These are phyloP conservation scores for Antheraea yamamai DNA, from an alignment of 2,888 invertebrate species.

Conservation along the genomic window DNA sequence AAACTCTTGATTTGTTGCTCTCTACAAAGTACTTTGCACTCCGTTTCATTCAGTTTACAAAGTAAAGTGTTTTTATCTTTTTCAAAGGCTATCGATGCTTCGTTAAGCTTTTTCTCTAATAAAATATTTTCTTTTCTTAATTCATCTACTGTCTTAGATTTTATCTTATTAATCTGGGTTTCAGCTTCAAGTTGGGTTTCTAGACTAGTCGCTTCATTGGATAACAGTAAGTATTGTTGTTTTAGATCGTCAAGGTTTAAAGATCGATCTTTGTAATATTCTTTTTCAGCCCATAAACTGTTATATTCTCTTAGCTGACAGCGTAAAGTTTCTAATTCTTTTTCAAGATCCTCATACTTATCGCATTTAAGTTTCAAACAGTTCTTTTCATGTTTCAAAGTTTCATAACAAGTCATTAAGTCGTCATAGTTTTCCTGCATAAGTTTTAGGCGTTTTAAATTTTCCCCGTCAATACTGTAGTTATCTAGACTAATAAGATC, in stretches of 20 bases:
- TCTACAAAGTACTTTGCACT: conserved; percentile 80
- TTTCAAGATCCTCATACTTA: conserved; percentile 62
- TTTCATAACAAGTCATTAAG: conserved; percentile 64
- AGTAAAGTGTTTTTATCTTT: conserved; percentile 74
- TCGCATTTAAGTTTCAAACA: conserved; percentile 52
- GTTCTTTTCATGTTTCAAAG: conserved; percentile 63
- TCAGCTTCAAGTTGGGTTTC: conserved; percentile 69
- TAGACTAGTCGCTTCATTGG: conserved; percentile 65
- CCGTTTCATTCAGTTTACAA: conserved; percentile 77
- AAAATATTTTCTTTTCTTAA: conserved; percentile 58
- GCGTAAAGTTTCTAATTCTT: conserved; percentile 57
- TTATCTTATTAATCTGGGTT: conserved; percentile 65
- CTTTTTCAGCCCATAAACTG: conserved; percentile 70
- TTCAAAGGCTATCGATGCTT: conserved; percentile 57
- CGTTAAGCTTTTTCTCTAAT: conserved; percentile 62
- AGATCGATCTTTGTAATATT: conserved; percentile 66
- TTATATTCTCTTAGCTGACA: conserved; percentile 63
- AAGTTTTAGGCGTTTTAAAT: conserved; percentile 62
- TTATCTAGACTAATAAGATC: conserved; percentile 37
- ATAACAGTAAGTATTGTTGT: conserved; percentile 63
- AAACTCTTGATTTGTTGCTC: conserved; percentile 81
- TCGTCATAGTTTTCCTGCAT: conserved; percentile 69
- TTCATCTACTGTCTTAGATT: conserved; percentile 57
- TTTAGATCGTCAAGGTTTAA: conserved; percentile 64
- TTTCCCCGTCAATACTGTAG: conserved; percentile 59